A percentile compares a stretch with the other conserved stretches of the same genome.
Evolutionary conservation across 2,888 invertebrate species (phyloP).

Genomic region (Escarpia spicata): DNA sequence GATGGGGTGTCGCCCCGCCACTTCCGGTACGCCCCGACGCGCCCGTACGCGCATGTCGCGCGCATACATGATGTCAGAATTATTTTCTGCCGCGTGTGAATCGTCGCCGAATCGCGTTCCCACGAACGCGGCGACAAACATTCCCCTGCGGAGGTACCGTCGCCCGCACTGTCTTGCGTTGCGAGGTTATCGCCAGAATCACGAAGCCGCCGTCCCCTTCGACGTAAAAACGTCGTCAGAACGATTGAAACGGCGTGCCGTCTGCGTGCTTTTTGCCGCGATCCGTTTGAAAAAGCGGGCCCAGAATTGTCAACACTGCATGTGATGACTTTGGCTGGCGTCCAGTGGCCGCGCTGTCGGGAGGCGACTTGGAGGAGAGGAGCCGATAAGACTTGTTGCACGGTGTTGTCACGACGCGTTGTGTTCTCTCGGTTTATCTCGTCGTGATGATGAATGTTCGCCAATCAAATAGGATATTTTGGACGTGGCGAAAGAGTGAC

Average conservation of each 20-base stretch:
- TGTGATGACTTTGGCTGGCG: constrained; percentile 2
- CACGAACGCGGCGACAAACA: background rate
- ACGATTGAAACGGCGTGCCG: background rate
- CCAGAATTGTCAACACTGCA: background rate
- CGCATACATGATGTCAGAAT: constrained; percentile 16
- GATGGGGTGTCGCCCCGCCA: constrained; percentile 8
- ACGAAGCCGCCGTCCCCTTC: background rate
- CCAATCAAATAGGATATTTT: background rate
- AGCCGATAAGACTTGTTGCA: too few species aligned
- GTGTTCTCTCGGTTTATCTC: background rate
- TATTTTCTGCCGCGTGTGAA: constrained; percentile 16
- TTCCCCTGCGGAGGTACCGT: background rate
- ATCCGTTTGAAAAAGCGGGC: background rate
- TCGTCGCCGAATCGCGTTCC: constrained; percentile 10
- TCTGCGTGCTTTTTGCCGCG: background rate
- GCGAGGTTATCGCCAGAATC: background rate
- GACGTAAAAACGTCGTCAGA: background rate
- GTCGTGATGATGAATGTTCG: background rate
- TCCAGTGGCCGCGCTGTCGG: background rate
- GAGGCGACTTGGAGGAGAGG: background rate
- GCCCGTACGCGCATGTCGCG: constrained; percentile 8
- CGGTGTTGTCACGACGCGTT: too few species aligned
- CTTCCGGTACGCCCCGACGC: background rate
- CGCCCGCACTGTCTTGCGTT: background rate
- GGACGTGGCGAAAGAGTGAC: background rate